Evolutionary conservation across 2,113 vertebrate genomes (phyloP).

Genomic region (Nipponia nippon): DNA sequence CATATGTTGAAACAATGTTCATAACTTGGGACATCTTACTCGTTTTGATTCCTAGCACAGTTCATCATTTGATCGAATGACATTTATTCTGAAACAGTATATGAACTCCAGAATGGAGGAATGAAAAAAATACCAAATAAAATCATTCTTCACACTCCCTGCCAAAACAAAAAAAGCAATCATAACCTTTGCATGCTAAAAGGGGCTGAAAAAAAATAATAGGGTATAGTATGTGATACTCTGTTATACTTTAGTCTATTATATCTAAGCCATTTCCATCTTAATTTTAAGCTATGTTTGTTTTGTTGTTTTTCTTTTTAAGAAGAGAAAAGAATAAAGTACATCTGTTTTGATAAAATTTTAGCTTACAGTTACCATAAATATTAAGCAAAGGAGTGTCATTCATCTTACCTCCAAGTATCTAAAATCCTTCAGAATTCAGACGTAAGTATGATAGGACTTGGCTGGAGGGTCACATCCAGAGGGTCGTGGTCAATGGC

Average conservation of each 20-base stretch:
- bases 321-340: background rate
- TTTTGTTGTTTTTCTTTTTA: background rate
- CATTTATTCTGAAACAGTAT: background rate
- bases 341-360: slow-evolving; percentile 17
- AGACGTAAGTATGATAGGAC: background rate
- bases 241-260: background rate
- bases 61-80: background rate
- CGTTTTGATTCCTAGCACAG: background rate
- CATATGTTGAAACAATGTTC: background rate
- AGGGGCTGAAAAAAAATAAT: background rate
- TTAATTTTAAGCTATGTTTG: background rate
- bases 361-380: background rate
- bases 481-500: too few species aligned
- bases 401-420: background rate
- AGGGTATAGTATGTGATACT: background rate
- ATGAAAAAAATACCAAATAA: background rate
- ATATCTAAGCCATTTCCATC: background rate
- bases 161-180: background rate
- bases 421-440: background rate
- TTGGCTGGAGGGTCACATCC: too few species aligned
- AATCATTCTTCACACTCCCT: background rate
- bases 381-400: background rate
- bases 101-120: background rate
- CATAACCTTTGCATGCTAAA: background rate
- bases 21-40: background rate